Conservation (phyloP, 2,888 invertebrate species). For the Tuta absoluta region DNA sequence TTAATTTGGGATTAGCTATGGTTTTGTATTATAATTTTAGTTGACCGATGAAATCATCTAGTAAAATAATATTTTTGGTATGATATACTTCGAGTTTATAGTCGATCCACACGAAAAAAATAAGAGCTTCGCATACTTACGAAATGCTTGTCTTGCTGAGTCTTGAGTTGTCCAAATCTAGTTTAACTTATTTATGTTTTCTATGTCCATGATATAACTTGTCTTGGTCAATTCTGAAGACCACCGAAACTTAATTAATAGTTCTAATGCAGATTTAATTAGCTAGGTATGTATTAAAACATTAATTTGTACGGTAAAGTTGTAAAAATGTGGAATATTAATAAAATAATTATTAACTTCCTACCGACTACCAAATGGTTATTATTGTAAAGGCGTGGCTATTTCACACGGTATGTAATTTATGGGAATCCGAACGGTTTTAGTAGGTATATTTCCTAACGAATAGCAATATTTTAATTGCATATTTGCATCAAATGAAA, state of each 20-base stretch:
- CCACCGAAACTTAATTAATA: background rate
- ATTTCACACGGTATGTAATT: constrained; percentile 70
- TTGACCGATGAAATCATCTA: too few relatives aligned
- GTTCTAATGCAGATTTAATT: constrained; percentile 42
- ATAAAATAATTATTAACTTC: constrained; percentile 73
- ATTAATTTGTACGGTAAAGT: constrained; percentile 64
- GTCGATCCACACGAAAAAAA: too few relatives aligned
- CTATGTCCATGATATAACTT: background rate
- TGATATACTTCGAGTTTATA: too few relatives aligned
- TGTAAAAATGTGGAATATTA: constrained; percentile 70
- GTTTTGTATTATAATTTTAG: too few relatives aligned
- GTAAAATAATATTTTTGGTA: too few relatives aligned
- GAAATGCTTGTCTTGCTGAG: too few relatives aligned
- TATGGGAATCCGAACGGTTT: constrained; percentile 39
- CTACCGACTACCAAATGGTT: constrained; percentile 55
- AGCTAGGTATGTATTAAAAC: constrained; percentile 44
- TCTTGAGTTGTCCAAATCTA: too few relatives aligned
- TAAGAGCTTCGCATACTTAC: too few relatives aligned
- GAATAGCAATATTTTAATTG: too few relatives aligned
- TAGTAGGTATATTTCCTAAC: background rate
- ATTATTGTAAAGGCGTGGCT: constrained; percentile 64
- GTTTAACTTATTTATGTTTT: background rate
- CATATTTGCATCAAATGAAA: too few relatives aligned
- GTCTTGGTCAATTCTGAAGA: background rate
- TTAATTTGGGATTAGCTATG: too few relatives aligned